Conservation (phyloP, 2,797 vertebrate genomes). For the Poecilia gillii region DNA sequence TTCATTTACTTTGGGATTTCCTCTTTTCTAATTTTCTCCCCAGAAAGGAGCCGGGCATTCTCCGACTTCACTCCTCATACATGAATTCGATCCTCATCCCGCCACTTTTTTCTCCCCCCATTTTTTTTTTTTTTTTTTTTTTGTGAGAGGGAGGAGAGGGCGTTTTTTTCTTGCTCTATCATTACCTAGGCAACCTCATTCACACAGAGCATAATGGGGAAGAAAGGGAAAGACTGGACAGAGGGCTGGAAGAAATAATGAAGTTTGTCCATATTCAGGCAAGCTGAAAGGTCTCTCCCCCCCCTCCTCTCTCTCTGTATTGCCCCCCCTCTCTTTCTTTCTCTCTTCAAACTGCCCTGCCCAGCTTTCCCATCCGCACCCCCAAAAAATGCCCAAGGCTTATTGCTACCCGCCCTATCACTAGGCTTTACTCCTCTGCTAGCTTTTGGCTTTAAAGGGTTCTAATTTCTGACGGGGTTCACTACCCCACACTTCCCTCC, state of each 20-base stretch:
- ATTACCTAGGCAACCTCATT: slow-evolving; percentile 87
- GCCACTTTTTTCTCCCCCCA: slow-evolving; percentile 48
- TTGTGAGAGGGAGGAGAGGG: slow-evolving; percentile 70
- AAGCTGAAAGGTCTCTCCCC: slow-evolving; percentile 77
- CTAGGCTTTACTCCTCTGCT: slow-evolving; percentile 76
- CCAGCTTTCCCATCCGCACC: slow-evolving; percentile 70
- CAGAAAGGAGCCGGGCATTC: slow-evolving; percentile 63
- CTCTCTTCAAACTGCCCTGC: slow-evolving; percentile 69
- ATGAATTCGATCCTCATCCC: slow-evolving; percentile 70
- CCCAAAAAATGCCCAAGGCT: slow-evolving; percentile 64
- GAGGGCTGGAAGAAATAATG: slow-evolving; percentile 85
- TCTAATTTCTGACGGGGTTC: slow-evolving; percentile 78
- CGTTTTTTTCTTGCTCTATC: slow-evolving; percentile 81
- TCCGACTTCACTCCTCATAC: slow-evolving; percentile 68
- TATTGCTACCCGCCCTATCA: slow-evolving; percentile 50
- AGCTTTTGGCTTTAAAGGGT: slow-evolving; percentile 77
- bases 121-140: slow-evolving; percentile 47
- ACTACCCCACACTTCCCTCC: slow-evolving; percentile 71
- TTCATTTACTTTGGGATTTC: slow-evolving; percentile 81
- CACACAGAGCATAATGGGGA: slow-evolving; percentile 83
- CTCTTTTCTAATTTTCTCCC: slow-evolving; percentile 60
- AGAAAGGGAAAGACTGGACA: slow-evolving; percentile 85
- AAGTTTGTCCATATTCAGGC: slow-evolving; percentile 89
- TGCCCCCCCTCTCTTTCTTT: slow-evolving; percentile 51
- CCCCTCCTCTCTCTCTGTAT: slow-evolving; percentile 63